Percentiles rank a stretch among this genome's conserved stretches.
phyloP scores from a whole-genome alignment of 2,888 invertebrate genomes.

The Teleogryllus oceanicus region DNA sequence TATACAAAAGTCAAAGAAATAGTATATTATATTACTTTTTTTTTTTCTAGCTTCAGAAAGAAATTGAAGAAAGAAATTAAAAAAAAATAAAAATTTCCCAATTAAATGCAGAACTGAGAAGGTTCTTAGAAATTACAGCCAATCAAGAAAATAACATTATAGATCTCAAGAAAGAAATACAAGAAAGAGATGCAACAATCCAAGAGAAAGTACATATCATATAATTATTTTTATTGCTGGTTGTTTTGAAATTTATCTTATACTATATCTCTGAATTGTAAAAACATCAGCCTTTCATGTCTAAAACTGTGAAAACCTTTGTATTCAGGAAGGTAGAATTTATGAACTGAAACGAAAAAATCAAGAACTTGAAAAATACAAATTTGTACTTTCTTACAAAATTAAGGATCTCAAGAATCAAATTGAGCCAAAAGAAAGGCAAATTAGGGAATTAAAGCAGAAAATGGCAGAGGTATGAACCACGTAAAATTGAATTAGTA shows the following conservation, averaged over 20 bases:
- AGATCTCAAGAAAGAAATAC: constrained; percentile 79
- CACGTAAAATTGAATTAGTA: no score
- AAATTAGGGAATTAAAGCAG: constrained; percentile 77
- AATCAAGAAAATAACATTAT: constrained; percentile 72
- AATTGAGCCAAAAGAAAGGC: constrained; percentile 81
- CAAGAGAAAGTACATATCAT: constrained; percentile 60
- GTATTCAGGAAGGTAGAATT: constrained; percentile 65
- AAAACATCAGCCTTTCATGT: no score
- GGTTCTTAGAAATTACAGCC: constrained; percentile 67
- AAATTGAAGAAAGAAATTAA: constrained; percentile 67
- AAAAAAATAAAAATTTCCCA: constrained; percentile 56
- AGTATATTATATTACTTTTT: background rate
- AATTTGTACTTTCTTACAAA: constrained; percentile 85
- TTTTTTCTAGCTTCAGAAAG: constrained; percentile 55
- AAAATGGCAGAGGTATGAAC: constrained; percentile 62
- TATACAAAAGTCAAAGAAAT: no score
- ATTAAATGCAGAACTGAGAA: constrained; percentile 66
- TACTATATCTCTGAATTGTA: no score
- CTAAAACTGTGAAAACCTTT: background rate
- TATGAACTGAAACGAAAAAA: constrained; percentile 79
- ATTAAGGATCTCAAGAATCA: constrained; percentile 81
- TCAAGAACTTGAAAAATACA: constrained; percentile 85
- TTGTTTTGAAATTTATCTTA: no score
- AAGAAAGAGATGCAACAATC: constrained; percentile 77
- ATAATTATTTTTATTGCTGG: no score